phyloP scores from a whole-genome alignment of 2,113 vertebrate genomes.

The Podiceps cristatus region DNA sequence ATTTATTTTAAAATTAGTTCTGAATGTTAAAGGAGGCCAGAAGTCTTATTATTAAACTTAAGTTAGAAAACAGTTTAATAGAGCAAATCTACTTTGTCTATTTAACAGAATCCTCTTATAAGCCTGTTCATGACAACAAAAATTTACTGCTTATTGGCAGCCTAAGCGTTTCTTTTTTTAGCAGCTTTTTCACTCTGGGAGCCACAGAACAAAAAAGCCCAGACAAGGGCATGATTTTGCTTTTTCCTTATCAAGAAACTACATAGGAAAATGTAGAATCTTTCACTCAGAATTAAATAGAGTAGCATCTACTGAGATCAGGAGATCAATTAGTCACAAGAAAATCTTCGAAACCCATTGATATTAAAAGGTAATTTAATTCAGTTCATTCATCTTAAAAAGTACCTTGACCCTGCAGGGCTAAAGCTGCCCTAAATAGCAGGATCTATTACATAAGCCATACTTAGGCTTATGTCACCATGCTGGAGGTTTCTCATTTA shows the following conservation, averaged over 20 bases:
- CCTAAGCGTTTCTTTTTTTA: background rate
- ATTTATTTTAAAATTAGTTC: background rate
- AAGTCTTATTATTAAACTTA: background rate
- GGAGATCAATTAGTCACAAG: background rate
- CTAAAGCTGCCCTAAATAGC: conserved; percentile 27
- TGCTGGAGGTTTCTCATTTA: background rate
- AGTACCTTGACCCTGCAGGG: background rate
- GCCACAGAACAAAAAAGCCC: background rate
- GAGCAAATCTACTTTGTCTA: background rate
- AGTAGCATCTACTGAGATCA: background rate
- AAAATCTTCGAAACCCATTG: background rate
- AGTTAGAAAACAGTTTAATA: background rate
- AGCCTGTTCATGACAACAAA: background rate
- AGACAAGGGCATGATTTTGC: background rate
- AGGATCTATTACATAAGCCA: conserved; percentile 48
- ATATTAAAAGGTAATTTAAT: background rate
- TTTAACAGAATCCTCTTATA: background rate
- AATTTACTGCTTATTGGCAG: background rate
- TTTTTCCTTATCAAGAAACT: background rate
- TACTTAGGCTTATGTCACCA: conserved; percentile 1
- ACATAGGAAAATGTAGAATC: background rate
- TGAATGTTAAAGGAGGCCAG: background rate
- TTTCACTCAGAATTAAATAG: background rate
- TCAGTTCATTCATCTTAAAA: conserved; percentile 3
- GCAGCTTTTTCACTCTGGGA: background rate